Evolutionary conservation across 37 sponge, comb jelly and placozoan genomes (phyloP).

Genomic region (Axinella damicornis): DNA sequence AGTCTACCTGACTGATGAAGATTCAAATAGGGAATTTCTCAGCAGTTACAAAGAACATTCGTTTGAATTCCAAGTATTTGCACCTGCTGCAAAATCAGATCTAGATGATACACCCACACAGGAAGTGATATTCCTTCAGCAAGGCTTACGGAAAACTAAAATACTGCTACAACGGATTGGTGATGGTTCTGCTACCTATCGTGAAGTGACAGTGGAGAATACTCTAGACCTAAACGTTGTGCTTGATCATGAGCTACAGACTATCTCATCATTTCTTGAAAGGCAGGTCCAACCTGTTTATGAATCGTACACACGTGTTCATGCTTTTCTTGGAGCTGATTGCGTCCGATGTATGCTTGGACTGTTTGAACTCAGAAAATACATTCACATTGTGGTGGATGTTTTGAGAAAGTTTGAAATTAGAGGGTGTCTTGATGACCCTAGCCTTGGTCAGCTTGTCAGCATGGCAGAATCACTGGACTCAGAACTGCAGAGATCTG

Average conservation of each 20-base stretch:
- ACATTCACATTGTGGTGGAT: background rate
- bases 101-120: too few relatives aligned
- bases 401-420: background rate
- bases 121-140: too few relatives aligned
- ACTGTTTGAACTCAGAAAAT: background rate
- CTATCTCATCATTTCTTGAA: background rate
- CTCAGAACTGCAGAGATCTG: background rate
- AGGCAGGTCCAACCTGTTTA: too few relatives aligned
- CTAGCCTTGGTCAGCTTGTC: background rate
- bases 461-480: background rate
- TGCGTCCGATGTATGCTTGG: background rate
- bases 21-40: too few relatives aligned
- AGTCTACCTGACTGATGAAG: too few relatives aligned
- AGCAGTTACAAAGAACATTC: too few relatives aligned
- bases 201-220: background rate
- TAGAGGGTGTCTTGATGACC: background rate
- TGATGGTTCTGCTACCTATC: background rate
- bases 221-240: background rate
- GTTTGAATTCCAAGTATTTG: too few relatives aligned
- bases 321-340: background rate
- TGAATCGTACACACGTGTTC: too few relatives aligned
- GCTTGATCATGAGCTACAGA: background rate
- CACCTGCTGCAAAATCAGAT: too few relatives aligned
- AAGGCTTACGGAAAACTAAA: too few relatives aligned
- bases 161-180: background rate